These are phyloP conservation scores for Prunella fulvescens DNA, from an alignment of 2,113 vertebrate genomes.

Conservation along the genomic window DNA sequence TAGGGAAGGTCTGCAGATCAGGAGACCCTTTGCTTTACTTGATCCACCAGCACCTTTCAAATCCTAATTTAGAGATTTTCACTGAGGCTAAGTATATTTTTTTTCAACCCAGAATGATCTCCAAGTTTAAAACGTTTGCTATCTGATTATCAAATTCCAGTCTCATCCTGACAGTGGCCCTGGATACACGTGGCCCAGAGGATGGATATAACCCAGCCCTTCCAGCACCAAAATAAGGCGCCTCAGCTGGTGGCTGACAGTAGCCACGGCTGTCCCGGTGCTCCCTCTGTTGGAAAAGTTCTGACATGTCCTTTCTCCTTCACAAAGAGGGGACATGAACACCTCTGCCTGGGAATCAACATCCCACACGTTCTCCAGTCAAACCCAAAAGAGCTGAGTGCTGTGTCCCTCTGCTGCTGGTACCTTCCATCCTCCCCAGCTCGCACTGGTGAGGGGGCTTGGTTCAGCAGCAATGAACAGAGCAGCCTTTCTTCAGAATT, in stretches of 20 bases:
- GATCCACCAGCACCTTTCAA: not conserved
- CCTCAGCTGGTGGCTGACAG: too few species aligned
- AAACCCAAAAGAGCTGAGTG: not conserved
- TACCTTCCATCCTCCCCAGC: not conserved
- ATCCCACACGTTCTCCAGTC: too few species aligned
- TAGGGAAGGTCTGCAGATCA: not conserved
- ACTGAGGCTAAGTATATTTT: not conserved
- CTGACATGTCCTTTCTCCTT: not conserved
- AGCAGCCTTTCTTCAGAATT: not conserved
- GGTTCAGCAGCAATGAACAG: not conserved
- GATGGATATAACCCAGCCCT: not conserved
- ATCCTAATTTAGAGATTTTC: not conserved
- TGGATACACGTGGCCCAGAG: not conserved
- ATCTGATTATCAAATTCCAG: not conserved
- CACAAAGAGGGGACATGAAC: not conserved
- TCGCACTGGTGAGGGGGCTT: rapidly evolving
- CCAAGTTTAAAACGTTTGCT: not conserved
- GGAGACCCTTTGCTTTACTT: not conserved
- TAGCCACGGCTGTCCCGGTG: not conserved
- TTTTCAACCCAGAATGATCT: not conserved
- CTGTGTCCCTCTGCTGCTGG: not conserved
- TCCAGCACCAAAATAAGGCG: rapidly evolving
- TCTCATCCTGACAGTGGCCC: not conserved
- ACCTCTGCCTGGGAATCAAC: not conserved
- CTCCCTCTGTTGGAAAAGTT: conserved; percentile 4